These are phyloP conservation scores for Chlamydotis undulata DNA, from an alignment of 2,113 vertebrate genomes.

Conservation along the genomic window DNA sequence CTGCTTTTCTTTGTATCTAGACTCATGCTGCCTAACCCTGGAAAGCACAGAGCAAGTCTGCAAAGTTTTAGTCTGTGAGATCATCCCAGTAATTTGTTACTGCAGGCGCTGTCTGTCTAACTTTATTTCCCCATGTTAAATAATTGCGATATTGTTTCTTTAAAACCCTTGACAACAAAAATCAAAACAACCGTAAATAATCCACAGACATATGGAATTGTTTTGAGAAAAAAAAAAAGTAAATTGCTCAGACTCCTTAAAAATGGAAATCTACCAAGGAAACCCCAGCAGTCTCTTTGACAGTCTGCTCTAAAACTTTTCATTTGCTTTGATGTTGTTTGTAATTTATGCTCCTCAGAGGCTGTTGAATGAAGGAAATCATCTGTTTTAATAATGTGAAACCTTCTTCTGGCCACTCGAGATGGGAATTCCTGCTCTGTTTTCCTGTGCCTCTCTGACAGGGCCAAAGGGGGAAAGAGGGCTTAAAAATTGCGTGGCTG, in stretches of 20 bases:
- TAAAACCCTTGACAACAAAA: slow-evolving; percentile 59
- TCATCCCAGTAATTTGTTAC: slow-evolving; percentile 32
- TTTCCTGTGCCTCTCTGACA: slow-evolving; percentile 46
- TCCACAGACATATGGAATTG: slow-evolving; percentile 52
- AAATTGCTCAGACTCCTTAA: slow-evolving; percentile 40
- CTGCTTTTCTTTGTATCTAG: slow-evolving; percentile 11
- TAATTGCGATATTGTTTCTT: slow-evolving; percentile 42
- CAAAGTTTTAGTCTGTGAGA: slow-evolving; percentile 47
- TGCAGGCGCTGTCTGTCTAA: slow-evolving; percentile 9
- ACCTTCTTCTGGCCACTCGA: slow-evolving; percentile 33
- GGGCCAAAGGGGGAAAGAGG: background rate
- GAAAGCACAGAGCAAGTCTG: slow-evolving; percentile 7
- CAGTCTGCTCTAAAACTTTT: slow-evolving; percentile 7
- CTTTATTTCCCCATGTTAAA: slow-evolving; percentile 14
- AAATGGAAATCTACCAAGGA: slow-evolving; percentile 51
- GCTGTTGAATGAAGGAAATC: slow-evolving; percentile 55
- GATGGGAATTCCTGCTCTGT: slow-evolving; percentile 58
- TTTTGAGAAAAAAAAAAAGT: slow-evolving; percentile 60
- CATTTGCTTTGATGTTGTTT: slow-evolving; percentile 42
- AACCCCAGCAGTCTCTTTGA: slow-evolving; percentile 48
- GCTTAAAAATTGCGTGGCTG: background rate
- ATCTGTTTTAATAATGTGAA: slow-evolving; percentile 67
- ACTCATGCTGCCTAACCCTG: background rate
- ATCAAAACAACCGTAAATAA: slow-evolving; percentile 51
- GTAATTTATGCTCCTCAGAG: slow-evolving; percentile 65